Conservation (phyloP, 1,140 invertebrate species). For the Apis dorsata region DNA sequence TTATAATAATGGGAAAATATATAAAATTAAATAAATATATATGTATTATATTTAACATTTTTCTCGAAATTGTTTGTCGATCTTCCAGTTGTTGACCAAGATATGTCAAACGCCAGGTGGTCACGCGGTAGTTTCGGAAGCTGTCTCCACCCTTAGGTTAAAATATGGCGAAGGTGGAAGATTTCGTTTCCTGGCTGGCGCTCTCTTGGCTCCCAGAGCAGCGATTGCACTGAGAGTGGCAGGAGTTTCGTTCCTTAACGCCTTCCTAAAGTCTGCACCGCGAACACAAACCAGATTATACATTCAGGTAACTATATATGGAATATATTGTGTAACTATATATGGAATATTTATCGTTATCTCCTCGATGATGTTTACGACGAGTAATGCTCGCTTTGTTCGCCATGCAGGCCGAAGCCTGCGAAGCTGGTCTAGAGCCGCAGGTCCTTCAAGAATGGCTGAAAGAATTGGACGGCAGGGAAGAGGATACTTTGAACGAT, state of each 20-base stretch:
- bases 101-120: constrained; percentile 88
- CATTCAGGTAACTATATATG: constrained; percentile 85
- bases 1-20: too few species aligned
- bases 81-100: constrained; percentile 86
- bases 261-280: constrained; percentile 87
- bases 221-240: constrained; percentile 88
- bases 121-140: constrained; percentile 92
- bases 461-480: constrained; percentile 80
- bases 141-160: constrained; percentile 92
- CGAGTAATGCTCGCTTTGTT: background rate
- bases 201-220: constrained; percentile 86
- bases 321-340: background rate
- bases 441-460: constrained; percentile 86
- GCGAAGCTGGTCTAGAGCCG: constrained; percentile 78
- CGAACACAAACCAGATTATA: constrained; percentile 89
- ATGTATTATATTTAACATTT: background rate
- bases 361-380: background rate
- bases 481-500: constrained; percentile 69
- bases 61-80: background rate
- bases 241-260: constrained; percentile 92
- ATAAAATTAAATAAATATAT: too few species aligned
- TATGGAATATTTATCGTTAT: background rate
- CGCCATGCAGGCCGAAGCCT: constrained; percentile 74
- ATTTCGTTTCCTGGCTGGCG: constrained; percentile 93
- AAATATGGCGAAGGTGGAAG: constrained; percentile 94